These are phyloP conservation scores for Octonoba sinensis DNA, from an alignment of 2,888 invertebrate genomes.

Conservation along the genomic window DNA sequence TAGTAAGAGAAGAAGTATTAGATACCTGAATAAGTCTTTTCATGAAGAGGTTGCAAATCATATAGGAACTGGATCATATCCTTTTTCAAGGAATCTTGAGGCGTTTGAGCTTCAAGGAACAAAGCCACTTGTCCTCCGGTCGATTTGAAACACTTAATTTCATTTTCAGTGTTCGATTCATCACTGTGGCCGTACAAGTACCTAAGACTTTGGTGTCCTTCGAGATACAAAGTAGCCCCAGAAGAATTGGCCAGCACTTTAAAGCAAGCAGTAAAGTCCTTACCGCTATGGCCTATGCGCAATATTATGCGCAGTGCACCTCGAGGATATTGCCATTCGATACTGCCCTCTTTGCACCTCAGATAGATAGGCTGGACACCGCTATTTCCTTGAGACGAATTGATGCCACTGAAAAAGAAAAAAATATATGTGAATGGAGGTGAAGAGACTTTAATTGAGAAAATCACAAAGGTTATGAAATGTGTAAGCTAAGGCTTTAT, in stretches of 20 bases:
- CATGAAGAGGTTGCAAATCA: slow-evolving; percentile 77
- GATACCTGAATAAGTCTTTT: slow-evolving; percentile 18
- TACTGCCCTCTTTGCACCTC: slow-evolving; percentile 80
- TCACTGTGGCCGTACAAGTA: slow-evolving; percentile 74
- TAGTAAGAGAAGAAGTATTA: neutral
- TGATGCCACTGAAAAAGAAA: slow-evolving; percentile 17
- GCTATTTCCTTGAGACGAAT: neutral
- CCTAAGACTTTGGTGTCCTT: slow-evolving; percentile 76
- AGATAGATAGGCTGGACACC: slow-evolving; percentile 81
- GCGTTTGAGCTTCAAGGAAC: slow-evolving; percentile 76
- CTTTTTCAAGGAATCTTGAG: slow-evolving; percentile 69
- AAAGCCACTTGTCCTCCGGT: slow-evolving; percentile 78
- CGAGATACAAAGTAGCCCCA: slow-evolving; percentile 77
- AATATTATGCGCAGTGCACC: slow-evolving; percentile 81
- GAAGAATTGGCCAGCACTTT: slow-evolving; percentile 72
- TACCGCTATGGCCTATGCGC: slow-evolving; percentile 73
- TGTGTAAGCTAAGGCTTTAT: too few relatives aligned
- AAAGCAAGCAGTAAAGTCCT: slow-evolving; percentile 80
- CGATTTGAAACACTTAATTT: slow-evolving; percentile 76
- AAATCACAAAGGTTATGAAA: too few relatives aligned
- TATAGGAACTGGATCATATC: slow-evolving; percentile 78
- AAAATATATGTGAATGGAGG: neutral
- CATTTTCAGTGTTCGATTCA: slow-evolving; percentile 25
- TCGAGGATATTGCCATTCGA: slow-evolving; percentile 82
- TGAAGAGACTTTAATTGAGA: too few relatives aligned